A percentile compares a stretch with the other conserved stretches of the same genome.
Conservation (phyloP, 2,113 vertebrate species). For the Labeo catla region DNA sequence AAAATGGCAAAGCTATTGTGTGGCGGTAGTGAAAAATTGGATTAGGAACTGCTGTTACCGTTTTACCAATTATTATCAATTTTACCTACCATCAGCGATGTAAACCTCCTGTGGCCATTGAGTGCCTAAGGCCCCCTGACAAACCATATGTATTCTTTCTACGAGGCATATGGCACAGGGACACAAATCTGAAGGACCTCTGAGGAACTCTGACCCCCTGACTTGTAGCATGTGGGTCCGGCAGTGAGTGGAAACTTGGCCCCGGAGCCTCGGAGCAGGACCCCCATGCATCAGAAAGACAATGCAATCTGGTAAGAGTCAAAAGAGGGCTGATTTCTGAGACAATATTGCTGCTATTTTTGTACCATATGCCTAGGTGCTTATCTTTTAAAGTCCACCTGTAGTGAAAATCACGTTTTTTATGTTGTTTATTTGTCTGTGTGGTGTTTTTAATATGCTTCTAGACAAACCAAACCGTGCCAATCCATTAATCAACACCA, state of each 20-base stretch:
- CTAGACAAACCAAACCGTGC: too few relatives aligned
- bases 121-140: background rate
- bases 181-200: constrained; percentile 23
- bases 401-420: too few relatives aligned
- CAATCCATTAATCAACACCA: too few relatives aligned
- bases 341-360: background rate
- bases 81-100: background rate
- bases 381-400: background rate
- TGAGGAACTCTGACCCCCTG: constrained; percentile 53
- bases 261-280: background rate
- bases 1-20: background rate
- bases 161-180: constrained; percentile 42
- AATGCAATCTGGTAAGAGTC: constrained; percentile 41
- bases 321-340: constrained; percentile 1
- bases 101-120: background rate
- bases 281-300: constrained; percentile 15
- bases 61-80: constrained; percentile 1
- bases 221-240: constrained; percentile 31
- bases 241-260: constrained; percentile 55
- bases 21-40: background rate
- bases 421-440: too few relatives aligned
- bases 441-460: too few relatives aligned
- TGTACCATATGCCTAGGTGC: background rate
- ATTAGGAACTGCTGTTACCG: background rate
- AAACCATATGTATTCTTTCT: constrained; percentile 47